Base-by-base conservation (phyloP, 2,113 vertebrate genomes). In the Haemorhous mexicanus region DNA sequence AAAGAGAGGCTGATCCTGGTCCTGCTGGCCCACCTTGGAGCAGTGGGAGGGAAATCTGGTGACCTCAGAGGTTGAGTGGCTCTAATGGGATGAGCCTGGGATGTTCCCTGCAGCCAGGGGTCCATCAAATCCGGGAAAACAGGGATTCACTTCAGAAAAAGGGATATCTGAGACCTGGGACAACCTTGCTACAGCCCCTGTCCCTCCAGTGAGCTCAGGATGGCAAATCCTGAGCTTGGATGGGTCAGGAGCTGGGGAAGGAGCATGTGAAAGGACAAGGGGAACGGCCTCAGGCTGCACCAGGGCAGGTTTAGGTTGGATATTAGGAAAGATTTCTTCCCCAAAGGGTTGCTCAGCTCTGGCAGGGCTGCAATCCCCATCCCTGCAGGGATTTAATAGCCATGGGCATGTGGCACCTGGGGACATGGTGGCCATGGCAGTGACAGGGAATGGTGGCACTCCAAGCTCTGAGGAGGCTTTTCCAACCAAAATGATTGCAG, bases 401-500 rank as follows among this genome's bases (percentile, higher is more conserved):
- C 4, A 0, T 4, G 62, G 23, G 14, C 12, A 7, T 26, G 49
- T 30, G 75, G 49, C 67, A 15, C 35, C 39, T 46, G 87, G 87
- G 70, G 55, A 33, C 56, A 1, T 3, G 61, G 33, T 30, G 69
- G 87, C 44, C 33, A 9, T 7, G 44, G 69, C 39, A 61, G 44
- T 7, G 87, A 1, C 68, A 37, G 52, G 61, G 68, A 21, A 8
- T 17, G 68, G 50, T 16, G 13, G 39, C 39, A 7, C 53, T 15
- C 39, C 4, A 3, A 47, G 39, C 16, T 22, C 53, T 16, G 4
- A 7, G 24, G 4, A 33, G 39, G 26, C 19, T 47, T 62, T 55
- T 35, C 87, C 69, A 68, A 0, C 30, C 13, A 0, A 4, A 39
- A 5, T 1, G 2, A 62, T 23, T 16, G 39, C 87, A 21, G 2